These are phyloP conservation scores for Rhinogobio ventralis DNA, from an alignment of 2,797 vertebrate species.

Conservation along the genomic window DNA sequence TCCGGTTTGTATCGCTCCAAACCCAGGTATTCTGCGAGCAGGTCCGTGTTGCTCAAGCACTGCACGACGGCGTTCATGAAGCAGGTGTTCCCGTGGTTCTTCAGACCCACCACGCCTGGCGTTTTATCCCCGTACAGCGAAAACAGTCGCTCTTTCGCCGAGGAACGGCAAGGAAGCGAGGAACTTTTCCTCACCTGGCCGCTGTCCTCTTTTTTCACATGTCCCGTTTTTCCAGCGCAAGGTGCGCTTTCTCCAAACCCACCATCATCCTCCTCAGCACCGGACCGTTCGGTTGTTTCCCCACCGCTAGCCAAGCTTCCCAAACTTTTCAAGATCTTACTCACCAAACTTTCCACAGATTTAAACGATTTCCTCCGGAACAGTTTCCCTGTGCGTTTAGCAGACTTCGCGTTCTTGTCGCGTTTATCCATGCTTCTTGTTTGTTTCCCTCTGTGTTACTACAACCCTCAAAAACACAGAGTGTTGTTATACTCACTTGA, in stretches of 20 bases:
- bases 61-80: constrained; percentile 98
- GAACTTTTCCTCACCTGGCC: constrained; percentile 61
- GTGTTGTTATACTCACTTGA: constrained; percentile 14
- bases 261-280: constrained; percentile 84
- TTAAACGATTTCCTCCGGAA: constrained; percentile 80
- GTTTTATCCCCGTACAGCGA: constrained; percentile 76
- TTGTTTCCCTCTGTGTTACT: neutral
- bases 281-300: constrained; percentile 70
- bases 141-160: constrained; percentile 72
- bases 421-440: constrained; percentile 53
- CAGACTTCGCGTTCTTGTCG: constrained; percentile 46
- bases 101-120: constrained; percentile 89
- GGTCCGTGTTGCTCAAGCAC: constrained; percentile 94
- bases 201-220: constrained; percentile 63
- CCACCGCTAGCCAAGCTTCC: constrained; percentile 80
- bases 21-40: constrained; percentile 91
- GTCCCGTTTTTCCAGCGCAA: constrained; percentile 71
- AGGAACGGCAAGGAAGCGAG: constrained; percentile 65
- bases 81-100: constrained; percentile 97
- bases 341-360: constrained; percentile 81
- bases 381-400: constrained; percentile 64
- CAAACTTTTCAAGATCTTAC: constrained; percentile 84
- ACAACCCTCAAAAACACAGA: neutral
- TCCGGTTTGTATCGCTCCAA: constrained; percentile 80
- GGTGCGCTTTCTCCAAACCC: constrained; percentile 78